Evolutionary conservation across 2,888 invertebrate genomes (phyloP).

Genomic region (Lissocephala sabroskyi): DNA sequence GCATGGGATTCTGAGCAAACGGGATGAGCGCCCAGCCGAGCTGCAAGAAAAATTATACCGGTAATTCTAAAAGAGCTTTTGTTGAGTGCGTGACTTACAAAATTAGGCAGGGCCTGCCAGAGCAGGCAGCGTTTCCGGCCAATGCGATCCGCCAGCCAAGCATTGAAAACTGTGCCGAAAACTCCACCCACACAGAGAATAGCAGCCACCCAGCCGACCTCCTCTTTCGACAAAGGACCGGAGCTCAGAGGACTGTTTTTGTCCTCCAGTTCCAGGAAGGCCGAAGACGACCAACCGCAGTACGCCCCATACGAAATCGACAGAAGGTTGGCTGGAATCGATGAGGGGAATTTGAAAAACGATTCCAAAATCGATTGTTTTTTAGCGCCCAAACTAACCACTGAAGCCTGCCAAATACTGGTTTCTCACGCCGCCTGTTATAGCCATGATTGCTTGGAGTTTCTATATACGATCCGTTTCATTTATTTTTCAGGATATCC

Average conservation of each 20-base stretch:
- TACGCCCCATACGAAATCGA: conserved; percentile 66
- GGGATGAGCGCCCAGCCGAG: conserved; percentile 64
- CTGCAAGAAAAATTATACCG: conserved; percentile 43
- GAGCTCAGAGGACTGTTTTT: conserved; percentile 55
- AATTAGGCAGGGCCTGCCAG: conserved; percentile 53
- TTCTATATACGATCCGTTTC: too few species aligned
- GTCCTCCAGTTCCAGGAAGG: conserved; percentile 62
- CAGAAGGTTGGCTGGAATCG: conserved; percentile 55
- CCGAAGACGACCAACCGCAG: conserved; percentile 69
- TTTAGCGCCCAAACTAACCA: conserved; percentile 48
- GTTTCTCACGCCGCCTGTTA: conserved; percentile 40
- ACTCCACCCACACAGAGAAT: conserved; percentile 67
- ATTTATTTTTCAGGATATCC: background rate
- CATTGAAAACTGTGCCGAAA: conserved; percentile 63
- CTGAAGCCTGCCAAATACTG: conserved; percentile 66
- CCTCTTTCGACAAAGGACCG: conserved; percentile 57
- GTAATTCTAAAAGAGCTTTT: too few species aligned
- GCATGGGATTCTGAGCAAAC: conserved; percentile 49
- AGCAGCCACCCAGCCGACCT: conserved; percentile 70
- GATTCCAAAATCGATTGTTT: background rate
- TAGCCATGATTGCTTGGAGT: too few species aligned
- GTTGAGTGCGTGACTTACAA: conserved; percentile 42
- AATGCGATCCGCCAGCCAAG: conserved; percentile 65
- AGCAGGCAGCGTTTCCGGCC: conserved; percentile 62
- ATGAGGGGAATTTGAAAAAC: too few species aligned